phyloP scores from a whole-genome alignment of 2,113 vertebrate genomes.

The Chaetorhynchus papuensis region DNA sequence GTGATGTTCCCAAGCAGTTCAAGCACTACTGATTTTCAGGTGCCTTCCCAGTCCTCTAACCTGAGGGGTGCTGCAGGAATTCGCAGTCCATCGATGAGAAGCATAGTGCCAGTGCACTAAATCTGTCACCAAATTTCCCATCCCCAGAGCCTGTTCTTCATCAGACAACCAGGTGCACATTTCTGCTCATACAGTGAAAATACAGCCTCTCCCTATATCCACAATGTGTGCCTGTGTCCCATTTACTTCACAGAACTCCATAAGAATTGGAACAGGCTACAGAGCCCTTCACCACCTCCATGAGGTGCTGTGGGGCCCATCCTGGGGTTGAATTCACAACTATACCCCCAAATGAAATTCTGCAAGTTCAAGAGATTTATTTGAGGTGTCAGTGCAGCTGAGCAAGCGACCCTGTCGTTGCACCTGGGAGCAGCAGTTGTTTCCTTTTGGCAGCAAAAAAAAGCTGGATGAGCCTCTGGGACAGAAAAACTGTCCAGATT shows the following conservation, averaged over 20 bases:
- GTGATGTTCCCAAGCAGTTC: neutral
- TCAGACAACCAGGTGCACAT: neutral
- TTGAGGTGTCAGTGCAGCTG: neutral
- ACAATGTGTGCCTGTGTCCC: fast-evolving
- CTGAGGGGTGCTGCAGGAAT: neutral
- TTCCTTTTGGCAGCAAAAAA: slow-evolving; percentile 20
- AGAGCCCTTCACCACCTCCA: neutral
- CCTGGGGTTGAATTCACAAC: neutral
- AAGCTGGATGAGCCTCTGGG: neutral
- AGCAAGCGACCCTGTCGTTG: neutral
- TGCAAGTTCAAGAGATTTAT: neutral
- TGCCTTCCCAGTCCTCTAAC: neutral
- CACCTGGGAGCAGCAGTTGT: neutral
- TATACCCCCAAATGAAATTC: neutral
- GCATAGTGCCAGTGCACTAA: neutral
- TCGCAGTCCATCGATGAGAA: fast-evolving
- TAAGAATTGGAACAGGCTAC: neutral
- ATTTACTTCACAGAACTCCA: neutral
- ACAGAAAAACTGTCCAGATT: slow-evolving; percentile 14
- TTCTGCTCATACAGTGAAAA: neutral
- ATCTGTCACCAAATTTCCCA: neutral
- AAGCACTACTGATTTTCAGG: fast-evolving
- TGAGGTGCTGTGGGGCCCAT: fast-evolving
- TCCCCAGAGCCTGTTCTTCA: neutral
- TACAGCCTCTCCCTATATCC: neutral